Percentiles rank a stretch among this genome's conserved stretches.
Conservation (phyloP, 2,113 vertebrate genomes). For the Callorhinus ursinus region DNA sequence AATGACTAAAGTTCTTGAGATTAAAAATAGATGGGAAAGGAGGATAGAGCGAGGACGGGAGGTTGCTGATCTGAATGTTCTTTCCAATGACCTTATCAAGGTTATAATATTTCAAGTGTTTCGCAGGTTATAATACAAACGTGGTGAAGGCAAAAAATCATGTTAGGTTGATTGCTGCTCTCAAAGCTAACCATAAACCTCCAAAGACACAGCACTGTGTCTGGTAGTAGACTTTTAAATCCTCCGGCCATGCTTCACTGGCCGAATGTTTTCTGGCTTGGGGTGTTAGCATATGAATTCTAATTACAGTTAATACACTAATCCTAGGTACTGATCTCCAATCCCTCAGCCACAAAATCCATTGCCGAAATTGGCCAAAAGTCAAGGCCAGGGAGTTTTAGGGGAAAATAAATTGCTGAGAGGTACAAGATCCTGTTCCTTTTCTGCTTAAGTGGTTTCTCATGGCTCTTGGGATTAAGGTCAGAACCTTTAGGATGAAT, state of each 20-base stretch:
- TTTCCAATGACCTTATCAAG: slow-evolving; percentile 47
- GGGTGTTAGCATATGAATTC: neutral
- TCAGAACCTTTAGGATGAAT: neutral
- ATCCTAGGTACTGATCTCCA: slow-evolving; percentile 52
- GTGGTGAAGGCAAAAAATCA: neutral
- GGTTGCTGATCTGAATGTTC: slow-evolving; percentile 18
- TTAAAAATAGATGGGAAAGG: neutral
- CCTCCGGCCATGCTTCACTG: neutral
- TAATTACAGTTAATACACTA: slow-evolving; percentile 58
- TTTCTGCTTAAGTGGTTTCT: slow-evolving; percentile 38
- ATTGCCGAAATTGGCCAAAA: slow-evolving; percentile 37
- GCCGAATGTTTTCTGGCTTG: neutral
- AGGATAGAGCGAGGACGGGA: neutral
- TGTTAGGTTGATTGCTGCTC: neutral
- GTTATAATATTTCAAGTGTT: slow-evolving; percentile 53
- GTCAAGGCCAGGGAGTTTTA: neutral
- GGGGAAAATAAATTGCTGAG: slow-evolving; percentile 49
- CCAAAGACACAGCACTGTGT: neutral
- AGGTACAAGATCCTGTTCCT: neutral
- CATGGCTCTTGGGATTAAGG: neutral
- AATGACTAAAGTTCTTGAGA: slow-evolving; percentile 51
- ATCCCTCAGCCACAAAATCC: slow-evolving; percentile 34
- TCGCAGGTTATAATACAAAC: neutral
- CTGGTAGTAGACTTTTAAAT: neutral
- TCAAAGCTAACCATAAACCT: neutral